Base-by-base conservation (phyloP, 2,888 invertebrate genomes). In the Nomada flava region DNA sequence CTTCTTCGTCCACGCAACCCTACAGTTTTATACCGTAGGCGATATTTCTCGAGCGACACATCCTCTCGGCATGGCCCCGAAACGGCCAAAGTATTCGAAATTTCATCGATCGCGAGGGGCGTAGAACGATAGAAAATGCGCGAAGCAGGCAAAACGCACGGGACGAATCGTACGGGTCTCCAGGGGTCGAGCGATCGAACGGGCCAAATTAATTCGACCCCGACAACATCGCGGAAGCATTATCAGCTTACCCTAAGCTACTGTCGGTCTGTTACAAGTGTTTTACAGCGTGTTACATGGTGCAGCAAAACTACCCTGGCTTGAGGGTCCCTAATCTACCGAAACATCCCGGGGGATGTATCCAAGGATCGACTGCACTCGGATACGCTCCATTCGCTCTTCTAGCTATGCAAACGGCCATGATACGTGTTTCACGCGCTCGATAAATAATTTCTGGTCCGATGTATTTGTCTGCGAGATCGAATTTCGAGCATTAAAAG, bases 121-220 rank as follows among this genome's bases (percentile, higher is more conserved):
- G 44, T 2, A 7, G 50, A 52, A 47, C 23, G 18, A 60, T 50
- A 36, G 11, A 52, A 23, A 20, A 29, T n/a, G 71, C n/a, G 60
- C 59, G 2, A 11, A 42, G 42, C 53, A 62, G 64, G 74, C 55
- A 68, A 78, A 83, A 83, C 67, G 50, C 60, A 26, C 65, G n/a
- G 42, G 23, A 26, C 70, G 79, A 76, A 77, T 74, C 78, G 72
- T 42, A n/a, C 76, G 71, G 84, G 70, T 90, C 90, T 90, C 90
- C 60, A 69, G 89, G 86, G 90, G 86, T 67, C 64, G 75, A 80
- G 86, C 89, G 90, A 92, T 91, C 89, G 92, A 91, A 91, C 92
- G 91, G 89, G 90, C 88, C 90, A 92, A 93, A 93, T 93, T 92
- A 93, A 93, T 93, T 92, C 92, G 90, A 91, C 90, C 91, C 92